phyloP scores from a whole-genome alignment of 1,140 invertebrate species.

The Leucophenga varia region DNA sequence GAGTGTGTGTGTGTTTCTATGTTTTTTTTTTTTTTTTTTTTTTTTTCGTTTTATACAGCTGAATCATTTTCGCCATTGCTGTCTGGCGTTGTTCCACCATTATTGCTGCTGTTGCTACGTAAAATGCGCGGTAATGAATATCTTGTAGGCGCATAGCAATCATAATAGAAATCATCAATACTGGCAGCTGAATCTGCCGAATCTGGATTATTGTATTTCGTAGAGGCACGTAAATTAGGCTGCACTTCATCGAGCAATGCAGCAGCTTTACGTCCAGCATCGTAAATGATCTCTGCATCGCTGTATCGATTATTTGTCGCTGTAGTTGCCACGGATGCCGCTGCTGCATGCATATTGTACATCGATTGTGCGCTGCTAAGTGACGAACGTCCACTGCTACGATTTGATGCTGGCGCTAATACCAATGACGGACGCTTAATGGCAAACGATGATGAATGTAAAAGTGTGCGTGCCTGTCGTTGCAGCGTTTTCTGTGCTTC shows the following conservation, averaged over 20 bases:
- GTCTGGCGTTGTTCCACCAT: too few relatives aligned
- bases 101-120: slow-evolving; percentile 1
- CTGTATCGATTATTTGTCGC: slow-evolving; percentile 27
- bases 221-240: slow-evolving; percentile 34
- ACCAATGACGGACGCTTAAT: slow-evolving; percentile 48
- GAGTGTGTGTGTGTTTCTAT: too few relatives aligned
- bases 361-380: slow-evolving; percentile 44
- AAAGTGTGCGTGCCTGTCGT: slow-evolving; percentile 34
- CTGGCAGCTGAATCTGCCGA: slow-evolving; percentile 13
- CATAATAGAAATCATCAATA: slow-evolving; percentile 36
- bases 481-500: slow-evolving; percentile 22
- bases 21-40: too few relatives aligned
- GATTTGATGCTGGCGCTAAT: slow-evolving; percentile 6
- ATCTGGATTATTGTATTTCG: slow-evolving; percentile 24
- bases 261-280: slow-evolving; percentile 38
- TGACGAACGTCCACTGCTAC: slow-evolving; percentile 41
- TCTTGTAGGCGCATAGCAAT: slow-evolving; percentile 32
- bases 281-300: slow-evolving; percentile 38
- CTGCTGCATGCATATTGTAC: slow-evolving; percentile 42
- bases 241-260: slow-evolving; percentile 44
- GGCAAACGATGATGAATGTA: slow-evolving; percentile 49
- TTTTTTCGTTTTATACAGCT: too few relatives aligned
- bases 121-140: slow-evolving; percentile 35
- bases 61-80: too few relatives aligned
- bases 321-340: slow-evolving; percentile 19